Base-by-base conservation (phyloP, 2,888 invertebrate genomes). In the Dicroscelio sp. region DNA sequence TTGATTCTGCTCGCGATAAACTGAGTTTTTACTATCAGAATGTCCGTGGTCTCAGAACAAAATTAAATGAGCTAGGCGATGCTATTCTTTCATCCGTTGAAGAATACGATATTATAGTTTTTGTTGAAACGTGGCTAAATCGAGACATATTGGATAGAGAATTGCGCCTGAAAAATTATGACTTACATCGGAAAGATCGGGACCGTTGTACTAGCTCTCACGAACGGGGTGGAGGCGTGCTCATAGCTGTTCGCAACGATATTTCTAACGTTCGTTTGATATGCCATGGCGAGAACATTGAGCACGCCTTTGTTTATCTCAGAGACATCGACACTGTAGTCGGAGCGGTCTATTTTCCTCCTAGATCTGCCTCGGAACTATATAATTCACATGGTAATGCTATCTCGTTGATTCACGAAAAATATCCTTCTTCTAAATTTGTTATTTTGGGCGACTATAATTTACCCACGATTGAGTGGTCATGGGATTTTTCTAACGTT, bases 101-200 rank as follows among this genome's bases (percentile, higher is more conserved):
- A 10, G 30, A 63, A 1, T 43, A 38, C 14, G 71, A 71, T 27
- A 43, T 71, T 43, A 25, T 71, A 43, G 20, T 43, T 25, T 25
- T 75, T 14, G 35, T 35, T 12, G 58, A 55, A 25, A 75, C 75
- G 3, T 75, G 75, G 75, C 25, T 75, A 1, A 75, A 58, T 23
- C 23, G 17, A 23, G 14, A 75, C 58, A 58, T 75, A 35, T 35
- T 17, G 4, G 71, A 71, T 27, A 12, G 12, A 6, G 71, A 71
- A 71, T 20, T 43, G 5, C 2, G 27, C 8, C 2, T 71, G 14
- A 27, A 71, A 10, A 25, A 43, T 43, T 71, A 71, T 27, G 12
- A 25, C 6, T 27, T 43, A 30, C 43, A 25, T 43, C 25, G 43
- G 4, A 25, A 27, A 3, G 71, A 71, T 14, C 2, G 43, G n/a